Evolutionary conservation across 2,113 vertebrate genomes (phyloP), one percentile per base, ranked within the genome.

Genomic region (Amphiprion percula): DNA sequence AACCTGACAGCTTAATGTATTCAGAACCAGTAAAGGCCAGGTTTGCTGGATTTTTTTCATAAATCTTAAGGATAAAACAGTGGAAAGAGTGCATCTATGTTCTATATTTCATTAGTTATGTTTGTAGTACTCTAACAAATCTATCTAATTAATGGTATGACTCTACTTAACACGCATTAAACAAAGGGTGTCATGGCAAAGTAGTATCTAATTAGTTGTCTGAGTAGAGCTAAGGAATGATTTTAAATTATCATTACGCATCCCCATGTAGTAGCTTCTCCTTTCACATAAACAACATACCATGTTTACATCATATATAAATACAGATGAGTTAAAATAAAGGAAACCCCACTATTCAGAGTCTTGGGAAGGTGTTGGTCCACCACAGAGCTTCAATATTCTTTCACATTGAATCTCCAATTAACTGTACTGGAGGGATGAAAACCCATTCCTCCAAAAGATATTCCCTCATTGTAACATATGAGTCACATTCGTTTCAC

Each of bases 1-100:
- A 55, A 79, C 24, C 56, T 30, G 73, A 80, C 78, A 52, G 54
- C 30, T 61, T 5, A 74, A 61, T 37, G 72, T 26, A 49, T 16
- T 65, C 39, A 69, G 44, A 60, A 50, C 8, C 19, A 52, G 55
- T 68, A 23, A 59, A 69, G 44, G 24, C 5, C 54, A 44, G 53
- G 14, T 82, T 62, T 24, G 2, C 37, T 46, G 49, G 16, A 14
- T 19, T 16, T 58, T 24, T 50, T 44, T 53, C 39, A 61, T 10
- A 44, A 60, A 68, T 52, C 10, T 23, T 4, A 14, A 10, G 3
- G 0, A 49, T 53, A 41, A 66, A 62, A 33, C 33, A 23, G 58
- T 17, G 10, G 21, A 24, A 33, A 50, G 10, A 73, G 12, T 28
- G 1, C 15, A 19, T n/a, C 1, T 1, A 9, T 30, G 9, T 33